These are phyloP conservation scores for Myiozetetes cayanensis DNA, from an alignment of 2,113 vertebrate genomes.

Conservation along the genomic window DNA sequence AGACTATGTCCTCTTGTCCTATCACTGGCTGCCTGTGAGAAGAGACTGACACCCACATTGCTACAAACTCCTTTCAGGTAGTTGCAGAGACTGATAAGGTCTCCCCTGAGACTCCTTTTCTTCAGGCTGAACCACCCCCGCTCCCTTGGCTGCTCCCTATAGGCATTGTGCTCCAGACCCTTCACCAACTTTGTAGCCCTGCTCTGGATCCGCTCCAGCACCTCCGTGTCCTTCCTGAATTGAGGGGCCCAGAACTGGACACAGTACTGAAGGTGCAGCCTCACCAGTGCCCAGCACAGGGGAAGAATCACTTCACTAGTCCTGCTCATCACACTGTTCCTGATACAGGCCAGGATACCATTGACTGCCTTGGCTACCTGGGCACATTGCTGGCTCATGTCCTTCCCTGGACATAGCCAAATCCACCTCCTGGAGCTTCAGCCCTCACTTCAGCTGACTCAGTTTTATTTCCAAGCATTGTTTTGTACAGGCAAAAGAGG, in stretches of 20 bases:
- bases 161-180: not conserved
- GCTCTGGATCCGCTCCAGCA: not conserved
- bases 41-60: not conserved
- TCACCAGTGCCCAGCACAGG: not conserved
- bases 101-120: not conserved
- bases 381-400: not conserved
- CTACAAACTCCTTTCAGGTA: not conserved
- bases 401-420: not conserved
- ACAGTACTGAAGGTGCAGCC: rapidly evolving
- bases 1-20: not conserved
- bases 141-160: rapidly evolving
- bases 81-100: rapidly evolving
- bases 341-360: not conserved
- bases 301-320: not conserved
- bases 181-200: not conserved
- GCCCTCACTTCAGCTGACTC: not conserved
- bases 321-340: not conserved
- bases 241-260: not conserved
- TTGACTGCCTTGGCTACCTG: not conserved
- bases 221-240: not conserved
- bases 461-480: not conserved
- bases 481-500: not conserved
- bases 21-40: not conserved
- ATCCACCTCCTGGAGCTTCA: not conserved
- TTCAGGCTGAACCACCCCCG: not conserved